Evolutionary conservation across 64 coral and sea anemone genomes (phyloP), one percentile per base, ranked within the genome.

Genomic region (Dendronephthya gigantea): DNA sequence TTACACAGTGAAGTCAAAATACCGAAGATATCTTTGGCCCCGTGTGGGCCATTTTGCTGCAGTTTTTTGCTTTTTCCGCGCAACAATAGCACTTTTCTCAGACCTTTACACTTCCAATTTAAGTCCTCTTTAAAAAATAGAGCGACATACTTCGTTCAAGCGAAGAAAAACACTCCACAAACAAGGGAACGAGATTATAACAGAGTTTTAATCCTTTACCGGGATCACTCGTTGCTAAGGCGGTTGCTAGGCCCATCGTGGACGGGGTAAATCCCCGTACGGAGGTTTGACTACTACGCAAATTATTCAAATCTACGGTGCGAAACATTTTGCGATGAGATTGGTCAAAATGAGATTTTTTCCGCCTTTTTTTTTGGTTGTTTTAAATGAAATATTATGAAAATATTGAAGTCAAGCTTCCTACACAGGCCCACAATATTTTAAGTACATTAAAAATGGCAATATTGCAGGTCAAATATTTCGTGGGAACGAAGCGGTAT

Each of bases 261-360:
- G 41, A 45, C 11, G 11, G 55, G 55, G 25, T 62, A n/a, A 62
- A 62, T 62, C 55, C 25, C 55, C 55, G 55, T 62, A 62, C 55
- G 55, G 55, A 62, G 25, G 6, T n/a, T 62, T 62, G 7, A 62
- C 55, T 23, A 15, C 11, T 45, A 45, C 41, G 41, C 41, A 45
- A 45, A 45, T 45, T 45, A 45, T 45, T 45, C 41, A 45, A 45
- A 45, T 11, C 92, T 5, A 97, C 66, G 35, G 92, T 92, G 35
- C 89, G 89, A 33, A 92, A 97, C 28, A 91, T 93, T 82, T 92
- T 97, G 68, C 93, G 93, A 0, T 91, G 88, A 31, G 86, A n/a
- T n/a, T n/a, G n/a, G n/a, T n/a, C n/a, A n/a, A n/a, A n/a, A n/a
- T n/a, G 50, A 12, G 50, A 12, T 52, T n/a, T n/a, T n/a, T n/a